Conservation (phyloP, 2,888 invertebrate genomes). For the Tillus elongatus region DNA sequence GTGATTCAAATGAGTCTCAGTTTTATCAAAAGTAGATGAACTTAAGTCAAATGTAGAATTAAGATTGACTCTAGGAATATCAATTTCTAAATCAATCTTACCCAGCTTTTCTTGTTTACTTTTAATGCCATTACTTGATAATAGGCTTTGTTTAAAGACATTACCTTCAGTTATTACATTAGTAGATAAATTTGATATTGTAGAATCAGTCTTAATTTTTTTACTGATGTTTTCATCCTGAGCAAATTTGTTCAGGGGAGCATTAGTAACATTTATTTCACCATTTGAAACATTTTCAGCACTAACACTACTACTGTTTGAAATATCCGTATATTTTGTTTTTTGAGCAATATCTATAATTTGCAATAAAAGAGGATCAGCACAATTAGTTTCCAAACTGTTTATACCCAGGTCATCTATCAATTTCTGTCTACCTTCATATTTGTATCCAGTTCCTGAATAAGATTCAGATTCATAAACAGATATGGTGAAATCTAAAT, state of each 20-base stretch:
- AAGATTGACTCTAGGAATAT: conserved; percentile 10
- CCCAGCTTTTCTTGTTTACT: neutral
- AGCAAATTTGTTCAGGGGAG: neutral
- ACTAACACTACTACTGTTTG: neutral
- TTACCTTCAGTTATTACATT: conserved; percentile 12
- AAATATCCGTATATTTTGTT: too few species aligned
- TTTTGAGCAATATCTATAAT: conserved; percentile 33
- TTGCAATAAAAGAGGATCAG: conserved; percentile 34
- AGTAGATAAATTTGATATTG: neutral
- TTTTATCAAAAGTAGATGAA: conserved; percentile 17
- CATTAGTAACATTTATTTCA: too few species aligned
- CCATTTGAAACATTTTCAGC: neutral
- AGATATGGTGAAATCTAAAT: conserved; percentile 67
- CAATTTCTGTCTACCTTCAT: conserved; percentile 45
- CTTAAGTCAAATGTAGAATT: conserved; percentile 26
- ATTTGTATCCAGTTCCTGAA: conserved; percentile 54
- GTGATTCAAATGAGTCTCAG: neutral
- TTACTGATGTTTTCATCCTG: neutral
- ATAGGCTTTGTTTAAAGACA: too few species aligned
- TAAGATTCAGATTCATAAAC: conserved; percentile 76
- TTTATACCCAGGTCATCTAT: conserved; percentile 33
- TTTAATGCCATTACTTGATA: neutral
- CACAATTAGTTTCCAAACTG: conserved; percentile 24
- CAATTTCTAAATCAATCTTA: conserved; percentile 4
- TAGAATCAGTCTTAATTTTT: conserved; percentile 8